These are phyloP conservation scores for Orchesellides sinensis DNA, from an alignment of 2,888 invertebrate species.

Conservation along the genomic window DNA sequence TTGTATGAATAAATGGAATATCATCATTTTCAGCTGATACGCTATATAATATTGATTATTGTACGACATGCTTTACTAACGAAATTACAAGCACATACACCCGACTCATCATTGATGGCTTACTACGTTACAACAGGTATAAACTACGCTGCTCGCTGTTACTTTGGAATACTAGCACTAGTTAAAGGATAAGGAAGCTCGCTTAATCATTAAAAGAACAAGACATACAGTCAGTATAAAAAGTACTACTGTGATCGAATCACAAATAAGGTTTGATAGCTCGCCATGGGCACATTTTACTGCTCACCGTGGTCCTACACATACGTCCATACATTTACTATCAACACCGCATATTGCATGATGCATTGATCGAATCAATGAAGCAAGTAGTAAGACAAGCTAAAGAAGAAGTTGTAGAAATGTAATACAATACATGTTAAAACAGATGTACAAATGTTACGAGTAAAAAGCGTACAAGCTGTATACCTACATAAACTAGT, in stretches of 20 bases:
- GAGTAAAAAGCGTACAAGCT: background rate
- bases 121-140: conserved; percentile 23
- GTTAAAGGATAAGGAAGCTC: no score
- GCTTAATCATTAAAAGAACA: no score
- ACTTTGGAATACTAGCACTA: background rate
- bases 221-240: no score
- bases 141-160: background rate
- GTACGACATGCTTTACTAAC: background rate
- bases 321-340: background rate
- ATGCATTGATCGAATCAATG: conserved; percentile 15
- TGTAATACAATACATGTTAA: background rate
- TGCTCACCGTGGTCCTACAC: conserved; percentile 8
- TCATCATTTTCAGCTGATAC: conserved; percentile 9
- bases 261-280: conserved; percentile 29
- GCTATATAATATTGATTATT: no score
- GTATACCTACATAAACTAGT: background rate
- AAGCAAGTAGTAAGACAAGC: background rate
- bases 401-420: background rate
- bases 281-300: conserved; percentile 28
- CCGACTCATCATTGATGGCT: background rate
- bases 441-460: background rate
- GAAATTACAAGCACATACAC: background rate
- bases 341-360: conserved; percentile 2
- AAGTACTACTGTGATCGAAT: conserved; percentile 13
- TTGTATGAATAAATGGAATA: conserved; percentile 13